phyloP scores from a whole-genome alignment of 2,113 vertebrate genomes.

The Gavialis gangeticus region DNA sequence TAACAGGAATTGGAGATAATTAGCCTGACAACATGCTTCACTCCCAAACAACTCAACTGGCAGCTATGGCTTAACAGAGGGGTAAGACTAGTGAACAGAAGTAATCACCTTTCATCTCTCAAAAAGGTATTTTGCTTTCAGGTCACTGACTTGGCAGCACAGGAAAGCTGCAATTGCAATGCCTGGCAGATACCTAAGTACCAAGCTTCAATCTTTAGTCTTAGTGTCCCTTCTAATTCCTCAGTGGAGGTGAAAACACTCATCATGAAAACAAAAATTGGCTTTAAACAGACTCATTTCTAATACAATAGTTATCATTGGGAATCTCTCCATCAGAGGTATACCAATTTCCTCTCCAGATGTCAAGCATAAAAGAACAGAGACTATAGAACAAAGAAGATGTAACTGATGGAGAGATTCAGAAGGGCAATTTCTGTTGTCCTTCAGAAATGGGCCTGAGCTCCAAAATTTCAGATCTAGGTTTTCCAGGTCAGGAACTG shows the following conservation, averaged over 20 bases:
- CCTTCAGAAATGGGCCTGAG: neutral
- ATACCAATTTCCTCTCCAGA: neutral
- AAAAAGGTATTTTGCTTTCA: neutral
- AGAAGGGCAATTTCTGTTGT: neutral
- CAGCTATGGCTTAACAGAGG: conserved; percentile 6
- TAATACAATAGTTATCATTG: neutral
- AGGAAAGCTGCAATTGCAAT: neutral
- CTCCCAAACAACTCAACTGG: conserved; percentile 50
- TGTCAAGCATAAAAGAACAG: neutral
- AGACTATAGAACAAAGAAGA: neutral
- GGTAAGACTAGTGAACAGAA: neutral
- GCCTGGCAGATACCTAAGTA: neutral
- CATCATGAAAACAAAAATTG: neutral
- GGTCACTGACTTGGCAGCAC: neutral
- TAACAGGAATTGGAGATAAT: conserved; percentile 21
- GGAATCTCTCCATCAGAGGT: neutral
- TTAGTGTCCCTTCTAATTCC: neutral
- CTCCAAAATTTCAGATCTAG: neutral
- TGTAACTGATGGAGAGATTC: neutral
- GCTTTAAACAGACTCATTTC: neutral
- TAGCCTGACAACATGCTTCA: conserved; percentile 44
- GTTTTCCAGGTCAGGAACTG: no score
- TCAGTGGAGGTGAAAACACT: neutral
- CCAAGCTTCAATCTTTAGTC: neutral
- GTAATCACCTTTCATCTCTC: conserved; percentile 26